These are phyloP conservation scores for Andrena trimmerana DNA, from an alignment of 2,888 invertebrate species.

Conservation along the genomic window DNA sequence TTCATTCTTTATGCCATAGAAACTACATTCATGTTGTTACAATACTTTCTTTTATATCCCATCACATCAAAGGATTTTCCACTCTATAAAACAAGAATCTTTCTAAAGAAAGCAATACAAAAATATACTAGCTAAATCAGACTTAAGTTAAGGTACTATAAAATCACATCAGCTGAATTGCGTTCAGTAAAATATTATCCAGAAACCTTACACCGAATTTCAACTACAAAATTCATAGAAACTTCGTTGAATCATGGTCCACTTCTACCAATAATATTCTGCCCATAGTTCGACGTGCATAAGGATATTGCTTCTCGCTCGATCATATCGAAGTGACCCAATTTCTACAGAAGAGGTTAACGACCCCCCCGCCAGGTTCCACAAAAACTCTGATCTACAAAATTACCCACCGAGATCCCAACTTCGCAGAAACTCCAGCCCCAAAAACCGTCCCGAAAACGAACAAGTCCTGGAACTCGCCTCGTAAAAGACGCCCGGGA, in stretches of 20 bases:
- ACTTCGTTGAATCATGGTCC: background rate
- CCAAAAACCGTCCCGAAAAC: background rate
- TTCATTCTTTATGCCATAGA: too few relatives aligned
- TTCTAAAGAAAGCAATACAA: background rate
- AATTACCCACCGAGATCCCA: background rate
- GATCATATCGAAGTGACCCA: background rate
- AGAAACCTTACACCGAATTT: background rate
- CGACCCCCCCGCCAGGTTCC: background rate
- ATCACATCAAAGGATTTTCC: background rate
- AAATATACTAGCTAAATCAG: background rate
- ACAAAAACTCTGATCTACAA: constrained; percentile 11
- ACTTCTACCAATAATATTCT: background rate
- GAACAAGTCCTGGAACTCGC: constrained; percentile 12
- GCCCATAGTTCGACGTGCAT: background rate
- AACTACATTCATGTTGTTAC: too few relatives aligned
- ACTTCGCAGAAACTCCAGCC: background rate
- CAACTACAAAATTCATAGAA: background rate
- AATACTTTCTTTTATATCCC: too few relatives aligned
- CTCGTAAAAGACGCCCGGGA: constrained; percentile 1
- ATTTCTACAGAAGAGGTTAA: background rate
- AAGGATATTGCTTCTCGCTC: background rate
- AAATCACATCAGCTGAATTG: background rate
- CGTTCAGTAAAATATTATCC: background rate
- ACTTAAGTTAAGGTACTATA: too few relatives aligned
- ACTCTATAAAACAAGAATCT: too few relatives aligned